Conservation (phyloP, 2,888 invertebrate species). For the Hirtodrosophila confusa region DNA sequence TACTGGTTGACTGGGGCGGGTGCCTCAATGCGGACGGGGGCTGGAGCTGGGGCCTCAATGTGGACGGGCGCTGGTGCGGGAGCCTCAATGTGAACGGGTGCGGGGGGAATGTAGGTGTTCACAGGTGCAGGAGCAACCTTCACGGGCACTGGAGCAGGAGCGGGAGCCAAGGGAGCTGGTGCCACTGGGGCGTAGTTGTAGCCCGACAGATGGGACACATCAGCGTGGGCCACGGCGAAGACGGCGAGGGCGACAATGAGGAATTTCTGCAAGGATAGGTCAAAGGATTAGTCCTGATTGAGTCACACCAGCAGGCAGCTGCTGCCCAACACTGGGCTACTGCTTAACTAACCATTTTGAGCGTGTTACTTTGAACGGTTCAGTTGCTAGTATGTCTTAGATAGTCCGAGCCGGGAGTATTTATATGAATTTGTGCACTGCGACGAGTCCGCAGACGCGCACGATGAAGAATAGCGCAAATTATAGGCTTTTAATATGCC, state of each 20-base stretch:
- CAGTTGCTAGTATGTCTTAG: slow-evolving; percentile 54
- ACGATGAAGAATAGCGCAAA: slow-evolving; percentile 61
- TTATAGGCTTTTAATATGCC: slow-evolving; percentile 74
- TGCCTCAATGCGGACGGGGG: slow-evolving; percentile 11
- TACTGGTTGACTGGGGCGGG: slow-evolving; percentile 43
- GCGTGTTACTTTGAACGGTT: slow-evolving; percentile 60
- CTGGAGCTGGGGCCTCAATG: slow-evolving; percentile 40
- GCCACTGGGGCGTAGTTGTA: slow-evolving; percentile 68
- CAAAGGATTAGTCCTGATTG: slow-evolving; percentile 19
- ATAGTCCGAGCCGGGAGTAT: slow-evolving; percentile 39
- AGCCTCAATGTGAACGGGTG: slow-evolving; percentile 39
- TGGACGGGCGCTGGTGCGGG: slow-evolving; percentile 52
- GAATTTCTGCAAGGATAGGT: slow-evolving; percentile 63
- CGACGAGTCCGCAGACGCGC: slow-evolving; percentile 1
- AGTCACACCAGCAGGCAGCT: slow-evolving; percentile 2
- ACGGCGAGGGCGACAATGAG: slow-evolving; percentile 72
- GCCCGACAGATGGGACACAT: slow-evolving; percentile 76
- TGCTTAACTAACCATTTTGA: slow-evolving; percentile 61
- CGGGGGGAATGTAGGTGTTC: slow-evolving; percentile 51
- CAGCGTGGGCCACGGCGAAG: slow-evolving; percentile 71
- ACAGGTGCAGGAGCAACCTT: slow-evolving; percentile 36
- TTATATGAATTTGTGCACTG: slow-evolving; percentile 52
- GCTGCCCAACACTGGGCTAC: not conserved
- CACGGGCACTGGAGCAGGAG: slow-evolving; percentile 40
- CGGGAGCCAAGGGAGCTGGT: slow-evolving; percentile 53